Conservation (phyloP, 92 coral and sea anemone genomes). For the Porites divaricata region DNA sequence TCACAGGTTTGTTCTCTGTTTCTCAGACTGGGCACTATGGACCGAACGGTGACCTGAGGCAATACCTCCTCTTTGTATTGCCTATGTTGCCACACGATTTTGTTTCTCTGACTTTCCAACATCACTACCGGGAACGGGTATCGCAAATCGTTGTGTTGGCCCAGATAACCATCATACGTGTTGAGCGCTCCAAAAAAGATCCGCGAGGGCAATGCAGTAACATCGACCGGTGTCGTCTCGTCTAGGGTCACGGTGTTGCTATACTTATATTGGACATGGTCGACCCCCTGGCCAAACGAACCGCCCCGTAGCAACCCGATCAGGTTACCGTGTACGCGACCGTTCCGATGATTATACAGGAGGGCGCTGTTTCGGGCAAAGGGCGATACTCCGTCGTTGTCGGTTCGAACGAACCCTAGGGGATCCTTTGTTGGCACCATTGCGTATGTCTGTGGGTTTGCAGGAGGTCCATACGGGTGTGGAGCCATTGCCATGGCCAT, state of each 20-base stretch:
- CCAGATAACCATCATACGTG: conserved; percentile 2
- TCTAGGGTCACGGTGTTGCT: conserved; percentile 1
- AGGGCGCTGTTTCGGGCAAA: background rate
- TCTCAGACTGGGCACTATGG: conserved; percentile 1
- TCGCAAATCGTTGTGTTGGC: background rate
- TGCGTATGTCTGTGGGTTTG: background rate
- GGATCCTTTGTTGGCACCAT: background rate
- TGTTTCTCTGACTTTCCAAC: background rate
- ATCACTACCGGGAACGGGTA: background rate
- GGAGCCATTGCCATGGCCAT: background rate
- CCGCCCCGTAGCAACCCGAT: background rate
- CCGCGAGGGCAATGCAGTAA: conserved; percentile 1
- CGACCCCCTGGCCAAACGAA: background rate
- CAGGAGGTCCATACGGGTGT: background rate
- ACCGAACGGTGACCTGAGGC: background rate
- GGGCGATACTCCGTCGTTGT: background rate
- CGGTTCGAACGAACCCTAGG: background rate
- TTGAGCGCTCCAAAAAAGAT: conserved; percentile 10
- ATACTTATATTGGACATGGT: background rate
- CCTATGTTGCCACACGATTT: background rate
- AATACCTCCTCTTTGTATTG: background rate
- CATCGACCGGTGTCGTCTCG: conserved; percentile 5
- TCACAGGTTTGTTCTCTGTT: background rate
- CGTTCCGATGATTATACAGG: conserved; percentile 2
- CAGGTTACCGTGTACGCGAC: background rate